Conservation (phyloP, 2,797 vertebrate genomes). For the Tolypeutes matacus region DNA sequence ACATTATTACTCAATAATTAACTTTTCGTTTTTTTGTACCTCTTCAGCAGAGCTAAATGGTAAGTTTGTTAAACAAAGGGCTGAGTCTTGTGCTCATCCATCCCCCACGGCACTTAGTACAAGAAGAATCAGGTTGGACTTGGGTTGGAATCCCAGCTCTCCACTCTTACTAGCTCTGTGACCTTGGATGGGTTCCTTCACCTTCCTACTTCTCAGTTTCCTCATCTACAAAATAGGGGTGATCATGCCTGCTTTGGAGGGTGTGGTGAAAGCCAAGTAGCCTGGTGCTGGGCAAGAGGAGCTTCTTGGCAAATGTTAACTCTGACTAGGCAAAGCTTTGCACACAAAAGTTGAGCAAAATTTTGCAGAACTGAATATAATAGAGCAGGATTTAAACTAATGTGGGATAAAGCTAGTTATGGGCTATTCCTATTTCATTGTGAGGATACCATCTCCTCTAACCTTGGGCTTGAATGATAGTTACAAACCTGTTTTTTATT, state of each 20-base stretch:
- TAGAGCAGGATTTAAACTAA: not conserved
- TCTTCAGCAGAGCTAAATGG: not conserved
- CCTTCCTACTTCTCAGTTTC: not conserved
- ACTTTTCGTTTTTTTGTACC: not conserved
- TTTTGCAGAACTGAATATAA: not conserved
- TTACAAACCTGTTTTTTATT: not conserved
- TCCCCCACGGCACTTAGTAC: not conserved
- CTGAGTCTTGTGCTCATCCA: not conserved
- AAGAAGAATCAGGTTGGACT: not conserved
- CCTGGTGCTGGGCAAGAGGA: not conserved
- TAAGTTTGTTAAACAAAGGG: not conserved
- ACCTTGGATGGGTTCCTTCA: conserved; percentile 2
- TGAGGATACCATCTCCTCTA: conserved; percentile 26
- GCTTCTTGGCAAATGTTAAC: not conserved
- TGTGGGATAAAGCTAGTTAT: not conserved
- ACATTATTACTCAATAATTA: not conserved
- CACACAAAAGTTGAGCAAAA: not conserved
- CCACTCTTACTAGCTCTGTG: not conserved
- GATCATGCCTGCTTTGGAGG: not conserved
- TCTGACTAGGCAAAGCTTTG: conserved; percentile 30
- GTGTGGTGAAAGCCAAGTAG: not conserved
- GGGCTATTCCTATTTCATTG: conserved; percentile 7
- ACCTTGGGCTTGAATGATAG: conserved; percentile 30
- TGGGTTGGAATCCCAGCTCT: not conserved
- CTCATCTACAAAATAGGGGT: not conserved